These are phyloP conservation scores for Acronicta alni DNA, from an alignment of 2,888 invertebrate genomes.

Conservation along the genomic window DNA sequence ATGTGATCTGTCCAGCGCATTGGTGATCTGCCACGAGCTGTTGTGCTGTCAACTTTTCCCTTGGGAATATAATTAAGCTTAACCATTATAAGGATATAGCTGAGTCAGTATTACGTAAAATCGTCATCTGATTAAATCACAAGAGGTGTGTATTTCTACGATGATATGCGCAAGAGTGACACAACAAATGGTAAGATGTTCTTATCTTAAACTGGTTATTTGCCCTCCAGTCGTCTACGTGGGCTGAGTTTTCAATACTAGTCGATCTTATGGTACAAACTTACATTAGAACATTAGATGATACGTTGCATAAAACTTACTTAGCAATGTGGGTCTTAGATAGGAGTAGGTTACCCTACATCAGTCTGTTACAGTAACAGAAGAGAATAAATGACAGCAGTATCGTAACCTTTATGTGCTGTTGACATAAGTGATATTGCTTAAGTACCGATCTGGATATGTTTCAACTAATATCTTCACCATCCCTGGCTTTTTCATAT, in stretches of 20 bases:
- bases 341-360: neutral
- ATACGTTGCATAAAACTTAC: conserved; percentile 5
- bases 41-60: too few species aligned
- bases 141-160: conserved; percentile 9
- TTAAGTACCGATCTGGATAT: too few species aligned
- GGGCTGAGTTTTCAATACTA: conserved; percentile 22
- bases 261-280: conserved; percentile 2
- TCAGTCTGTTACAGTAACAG: neutral
- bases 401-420: too few species aligned
- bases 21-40: too few species aligned
- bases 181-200: conserved; percentile 36
- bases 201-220: conserved; percentile 40
- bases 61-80: too few species aligned
- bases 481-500: too few species aligned
- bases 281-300: conserved; percentile 1
- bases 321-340: neutral
- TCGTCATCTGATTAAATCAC: conserved; percentile 33
- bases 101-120: conserved; percentile 22
- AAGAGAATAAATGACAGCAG: too few species aligned
- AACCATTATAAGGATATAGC: too few species aligned
- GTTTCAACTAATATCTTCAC: too few species aligned
- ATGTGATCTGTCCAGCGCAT: too few species aligned
- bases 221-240: conserved; percentile 32
- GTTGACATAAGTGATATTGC: too few species aligned
- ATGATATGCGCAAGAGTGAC: conserved; percentile 31